Evolutionary conservation across 2,888 invertebrate genomes (phyloP), one percentile per base, ranked within the genome.

Genomic region (Melinaea menophilus): DNA sequence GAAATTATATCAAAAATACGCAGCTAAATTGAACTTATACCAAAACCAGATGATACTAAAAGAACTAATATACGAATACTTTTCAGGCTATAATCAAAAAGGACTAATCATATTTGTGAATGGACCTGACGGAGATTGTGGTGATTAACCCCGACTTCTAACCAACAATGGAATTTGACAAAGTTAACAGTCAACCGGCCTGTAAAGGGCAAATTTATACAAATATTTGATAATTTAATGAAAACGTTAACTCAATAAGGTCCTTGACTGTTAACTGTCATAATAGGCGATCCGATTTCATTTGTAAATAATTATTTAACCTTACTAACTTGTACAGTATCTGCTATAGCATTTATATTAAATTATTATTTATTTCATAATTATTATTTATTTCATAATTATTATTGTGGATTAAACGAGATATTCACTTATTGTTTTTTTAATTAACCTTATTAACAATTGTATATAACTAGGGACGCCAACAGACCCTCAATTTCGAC

Each of bases 81-180:
- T 88, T 88, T 76, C 88, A 88, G 88, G 82, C 84, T 74, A 80
- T 80, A 79, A 80, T 79, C 82, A 88, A 86, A 84, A 87, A 87
- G 84, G 87, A 87, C 78, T 86, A 85, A 73, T 76, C 76, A 74
- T 75, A 73, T 72, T 73, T 73, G 77, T 81, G 79, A 79, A 75
- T 80, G 75, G 72, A 76, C 78, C 74, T 79, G 81, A 80, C 67
- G 77, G 79, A 76, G 79, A 71, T 64, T 70, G 65, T 75, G 73
- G 76, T 76, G 75, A 73, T 72, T 74, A 75, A 80, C 75, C 74
- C 76, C 22, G 9, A 67, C 72, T 70, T 73, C 72, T 74, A 72
- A 77, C 69, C 72, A 74, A 75, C 73, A 69, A 75, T 67, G 65
- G 62, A 51, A 65, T 65, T 69, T 66, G 65, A 62, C 61, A 71